phyloP scores from a whole-genome alignment of 2,888 invertebrate genomes.

The Drosophila bunnanda region DNA sequence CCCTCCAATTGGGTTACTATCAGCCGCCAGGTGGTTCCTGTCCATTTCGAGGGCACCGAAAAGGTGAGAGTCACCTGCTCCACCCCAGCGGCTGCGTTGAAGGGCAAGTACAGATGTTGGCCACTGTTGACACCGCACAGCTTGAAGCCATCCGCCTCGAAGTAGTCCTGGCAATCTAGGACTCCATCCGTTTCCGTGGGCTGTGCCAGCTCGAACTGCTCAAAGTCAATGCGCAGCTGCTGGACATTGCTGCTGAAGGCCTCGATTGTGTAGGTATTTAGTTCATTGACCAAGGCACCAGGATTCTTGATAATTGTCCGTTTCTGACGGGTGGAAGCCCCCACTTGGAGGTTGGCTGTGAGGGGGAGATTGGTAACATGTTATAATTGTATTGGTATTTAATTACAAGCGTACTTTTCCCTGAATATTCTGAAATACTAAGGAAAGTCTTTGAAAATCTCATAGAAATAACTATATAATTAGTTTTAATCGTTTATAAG shows the following conservation, averaged over 20 bases:
- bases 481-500: no score
- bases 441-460: no score
- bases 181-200: constrained; percentile 54
- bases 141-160: constrained; percentile 72
- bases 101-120: constrained; percentile 86
- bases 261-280: constrained; percentile 80
- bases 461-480: no score
- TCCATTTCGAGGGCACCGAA: constrained; percentile 84
- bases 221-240: constrained; percentile 82
- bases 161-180: constrained; percentile 73
- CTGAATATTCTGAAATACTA: no score
- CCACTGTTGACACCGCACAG: constrained; percentile 88
- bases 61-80: constrained; percentile 84
- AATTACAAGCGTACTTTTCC: no score
- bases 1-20: constrained; percentile 88
- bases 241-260: constrained; percentile 81
- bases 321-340: constrained; percentile 76
- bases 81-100: constrained; percentile 77
- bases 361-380: neutral
- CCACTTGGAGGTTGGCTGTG: constrained; percentile 81
- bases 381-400: neutral
- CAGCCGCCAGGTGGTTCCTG: constrained; percentile 85
- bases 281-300: constrained; percentile 45
- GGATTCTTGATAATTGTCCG: constrained; percentile 82
- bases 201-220: constrained; percentile 76